Base-by-base conservation (phyloP, 2,888 invertebrate species). In the Athrips mouffetella region DNA sequence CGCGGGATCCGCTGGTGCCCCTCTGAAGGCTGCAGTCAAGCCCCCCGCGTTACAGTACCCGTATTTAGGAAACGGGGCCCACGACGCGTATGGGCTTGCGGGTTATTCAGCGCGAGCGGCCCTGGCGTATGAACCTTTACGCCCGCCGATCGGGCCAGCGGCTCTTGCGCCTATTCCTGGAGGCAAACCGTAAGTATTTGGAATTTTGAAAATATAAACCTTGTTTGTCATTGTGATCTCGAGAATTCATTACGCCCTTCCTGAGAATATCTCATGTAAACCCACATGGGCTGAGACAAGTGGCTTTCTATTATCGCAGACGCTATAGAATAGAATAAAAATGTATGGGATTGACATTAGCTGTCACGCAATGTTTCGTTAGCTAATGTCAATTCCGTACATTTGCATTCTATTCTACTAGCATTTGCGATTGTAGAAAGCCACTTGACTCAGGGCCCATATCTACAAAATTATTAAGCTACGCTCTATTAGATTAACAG, bases 151-250 rank as follows among this genome's bases (percentile, higher is more conserved):
- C n/a, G 88, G 88, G 40, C 87, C 88, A 10, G 80, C 86, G n/a
- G 89, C 91, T 49, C 81, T 94, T 31, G 91, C 92, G 52, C 90
- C 90, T n/a, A 92, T 94, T 59, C 94, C 94, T 52, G 94, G 94
- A 55, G 95, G 95, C 68, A 95, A 95, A 90, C 94, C 95, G 95
- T 95, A 90, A 94, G 94, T 93, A 63, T 55, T 52, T 53, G n/a
- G n/a, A n/a, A n/a, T 21, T n/a, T 10, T 5, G 7, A 5, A 11
- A 11, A 13, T 31, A 31, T 31, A 6, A 13, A 10, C 2, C 3
- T 7, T 15, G 6, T 13, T 5, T 5, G 6, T 13, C 3, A 5
- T 13, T 11, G 13, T 31, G 11, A 31, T 4, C 13, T 15, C 16
- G 6, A 5, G 2, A 3, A 31, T 11, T 6, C 11, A 4, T 15